Percentiles rank a stretch among this genome's conserved stretches.
phyloP scores from a whole-genome alignment of 2,888 invertebrate genomes.

The Tetragnatha montana region DNA sequence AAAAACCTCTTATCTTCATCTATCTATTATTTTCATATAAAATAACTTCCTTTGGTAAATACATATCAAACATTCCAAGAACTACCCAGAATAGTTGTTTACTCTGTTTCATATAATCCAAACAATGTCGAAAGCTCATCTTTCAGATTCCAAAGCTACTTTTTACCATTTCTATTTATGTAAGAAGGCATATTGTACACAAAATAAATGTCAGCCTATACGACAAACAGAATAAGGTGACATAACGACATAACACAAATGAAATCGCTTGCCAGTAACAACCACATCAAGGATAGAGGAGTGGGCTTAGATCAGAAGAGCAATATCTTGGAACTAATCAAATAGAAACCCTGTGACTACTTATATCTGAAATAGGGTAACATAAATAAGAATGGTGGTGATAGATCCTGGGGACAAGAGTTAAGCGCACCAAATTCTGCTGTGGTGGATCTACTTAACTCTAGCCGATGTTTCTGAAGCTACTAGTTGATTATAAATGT shows the following conservation, averaged over 20 bases:
- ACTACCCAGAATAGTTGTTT: too few relatives aligned
- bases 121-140: too few relatives aligned
- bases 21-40: too few relatives aligned
- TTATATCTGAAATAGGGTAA: not conserved
- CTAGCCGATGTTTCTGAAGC: not conserved
- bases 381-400: not conserved
- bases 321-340: not conserved
- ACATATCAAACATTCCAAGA: too few relatives aligned
- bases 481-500: not conserved
- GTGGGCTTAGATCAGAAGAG: not conserved
- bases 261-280: not conserved
- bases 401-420: not conserved
- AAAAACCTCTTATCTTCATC: too few relatives aligned
- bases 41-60: too few relatives aligned
- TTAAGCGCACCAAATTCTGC: not conserved
- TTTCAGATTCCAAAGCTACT: too few relatives aligned
- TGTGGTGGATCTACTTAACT: not conserved
- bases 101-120: too few relatives aligned
- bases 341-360: not conserved
- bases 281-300: not conserved
- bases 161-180: too few relatives aligned
- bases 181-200: too few relatives aligned
- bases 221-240: not conserved
- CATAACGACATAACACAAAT: not conserved
- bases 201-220: not conserved